Conservation (phyloP, 92 coral and sea anemone genomes). For the Epizoanthus stellaris region DNA sequence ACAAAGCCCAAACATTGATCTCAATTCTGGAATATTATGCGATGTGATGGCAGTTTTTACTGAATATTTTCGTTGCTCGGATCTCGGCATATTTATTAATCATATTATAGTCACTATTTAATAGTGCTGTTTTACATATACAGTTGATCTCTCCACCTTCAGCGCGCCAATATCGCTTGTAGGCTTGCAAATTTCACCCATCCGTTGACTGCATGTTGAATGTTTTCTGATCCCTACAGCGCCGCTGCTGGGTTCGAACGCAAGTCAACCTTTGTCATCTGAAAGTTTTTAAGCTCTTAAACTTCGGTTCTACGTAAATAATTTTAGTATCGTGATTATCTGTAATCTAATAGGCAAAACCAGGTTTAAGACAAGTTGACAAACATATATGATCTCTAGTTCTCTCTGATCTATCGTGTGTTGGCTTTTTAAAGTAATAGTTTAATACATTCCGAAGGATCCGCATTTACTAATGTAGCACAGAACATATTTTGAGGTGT, state of each 20-base stretch:
- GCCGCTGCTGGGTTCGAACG: background rate
- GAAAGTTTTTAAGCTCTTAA: background rate
- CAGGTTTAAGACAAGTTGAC: background rate
- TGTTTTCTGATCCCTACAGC: background rate
- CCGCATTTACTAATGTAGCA: background rate
- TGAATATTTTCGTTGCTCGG: background rate
- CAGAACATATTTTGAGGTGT: background rate
- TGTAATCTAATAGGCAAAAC: background rate
- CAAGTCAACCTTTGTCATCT: background rate
- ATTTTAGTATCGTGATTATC: background rate
- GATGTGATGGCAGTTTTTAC: constrained; percentile 24
- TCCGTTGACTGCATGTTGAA: background rate
- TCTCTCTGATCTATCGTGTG: background rate
- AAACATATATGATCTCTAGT: background rate
- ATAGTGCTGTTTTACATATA: background rate
- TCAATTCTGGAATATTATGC: background rate
- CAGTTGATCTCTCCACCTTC: background rate
- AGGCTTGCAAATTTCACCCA: background rate
- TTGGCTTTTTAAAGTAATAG: background rate
- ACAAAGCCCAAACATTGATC: background rate
- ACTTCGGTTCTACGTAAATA: constrained; percentile 1
- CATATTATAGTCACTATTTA: too few relatives aligned
- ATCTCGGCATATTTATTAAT: background rate
- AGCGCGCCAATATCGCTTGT: constrained; percentile 1
- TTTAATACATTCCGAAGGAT: too few relatives aligned